phyloP scores from a whole-genome alignment of 1,140 invertebrate genomes.

The Cydia amplana region DNA sequence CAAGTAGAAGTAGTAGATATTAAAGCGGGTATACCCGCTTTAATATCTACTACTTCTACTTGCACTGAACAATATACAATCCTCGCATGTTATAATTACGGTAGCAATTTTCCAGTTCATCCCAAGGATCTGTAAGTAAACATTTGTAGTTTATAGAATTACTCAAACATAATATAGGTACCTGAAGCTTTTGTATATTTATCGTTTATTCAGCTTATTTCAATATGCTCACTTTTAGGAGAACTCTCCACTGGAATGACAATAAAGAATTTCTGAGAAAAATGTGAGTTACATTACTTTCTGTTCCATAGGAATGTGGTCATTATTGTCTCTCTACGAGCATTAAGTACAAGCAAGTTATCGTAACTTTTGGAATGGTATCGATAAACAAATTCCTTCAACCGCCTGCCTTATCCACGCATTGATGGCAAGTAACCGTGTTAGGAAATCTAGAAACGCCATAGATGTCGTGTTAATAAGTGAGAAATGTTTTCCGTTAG shows the following conservation, averaged over 20 bases:
- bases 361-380: neutral
- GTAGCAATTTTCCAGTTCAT: conserved; percentile 7
- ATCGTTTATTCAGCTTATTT: neutral
- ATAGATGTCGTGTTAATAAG: conserved; percentile 38
- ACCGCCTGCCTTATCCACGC: neutral
- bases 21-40: neutral
- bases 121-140: conserved; percentile 38
- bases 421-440: neutral
- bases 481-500: conserved; percentile 39
- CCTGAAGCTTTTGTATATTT: neutral
- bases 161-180: conserved; percentile 9
- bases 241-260: too few relatives aligned
- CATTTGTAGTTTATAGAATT: conserved; percentile 40
- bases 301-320: neutral
- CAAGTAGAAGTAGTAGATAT: neutral
- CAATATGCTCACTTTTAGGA: too few relatives aligned
- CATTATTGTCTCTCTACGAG: neutral
- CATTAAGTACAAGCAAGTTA: neutral
- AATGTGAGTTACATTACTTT: neutral
- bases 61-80: neutral
- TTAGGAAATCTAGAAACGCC: conserved; percentile 23
- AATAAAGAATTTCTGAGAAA: neutral
- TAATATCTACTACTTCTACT: neutral
- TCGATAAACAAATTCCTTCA: conserved; percentile 15
- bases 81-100: conserved; percentile 4